Evolutionary conservation across 2,797 vertebrate species (phyloP).

Genomic region (Chaenodraco wilsoni): DNA sequence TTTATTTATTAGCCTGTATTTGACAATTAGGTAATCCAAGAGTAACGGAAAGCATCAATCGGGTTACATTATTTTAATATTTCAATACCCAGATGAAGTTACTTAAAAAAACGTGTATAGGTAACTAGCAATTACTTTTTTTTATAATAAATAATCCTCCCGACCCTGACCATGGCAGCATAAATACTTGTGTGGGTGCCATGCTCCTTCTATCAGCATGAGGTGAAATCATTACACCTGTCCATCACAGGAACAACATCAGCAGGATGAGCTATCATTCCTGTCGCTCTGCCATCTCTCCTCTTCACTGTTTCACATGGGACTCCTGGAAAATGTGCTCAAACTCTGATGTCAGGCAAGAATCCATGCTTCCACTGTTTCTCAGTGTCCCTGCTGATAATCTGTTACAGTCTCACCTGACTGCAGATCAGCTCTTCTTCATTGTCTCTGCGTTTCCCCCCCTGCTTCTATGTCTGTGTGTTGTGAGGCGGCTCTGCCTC

Average conservation of each 20-base stretch:
- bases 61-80: no score
- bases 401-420: background rate
- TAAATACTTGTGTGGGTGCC: background rate
- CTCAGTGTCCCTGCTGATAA: background rate
- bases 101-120: no score
- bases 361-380: background rate
- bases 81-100: no score
- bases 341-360: background rate
- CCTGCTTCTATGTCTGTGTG: background rate
- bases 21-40: no score
- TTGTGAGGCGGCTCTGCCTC: background rate
- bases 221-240: background rate
- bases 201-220: background rate
- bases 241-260: background rate
- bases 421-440: background rate
- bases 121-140: no score
- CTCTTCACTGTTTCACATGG: background rate
- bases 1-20: no score
- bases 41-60: no score
- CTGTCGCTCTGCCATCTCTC: background rate
- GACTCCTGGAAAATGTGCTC: background rate
- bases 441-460: background rate
- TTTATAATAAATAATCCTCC: no score
- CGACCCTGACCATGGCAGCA: background rate
- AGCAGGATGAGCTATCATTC: background rate